Evolutionary conservation across 2,113 vertebrate species (phyloP), one percentile per base, ranked within the genome.

Genomic region (Heloderma charlesbogerti): DNA sequence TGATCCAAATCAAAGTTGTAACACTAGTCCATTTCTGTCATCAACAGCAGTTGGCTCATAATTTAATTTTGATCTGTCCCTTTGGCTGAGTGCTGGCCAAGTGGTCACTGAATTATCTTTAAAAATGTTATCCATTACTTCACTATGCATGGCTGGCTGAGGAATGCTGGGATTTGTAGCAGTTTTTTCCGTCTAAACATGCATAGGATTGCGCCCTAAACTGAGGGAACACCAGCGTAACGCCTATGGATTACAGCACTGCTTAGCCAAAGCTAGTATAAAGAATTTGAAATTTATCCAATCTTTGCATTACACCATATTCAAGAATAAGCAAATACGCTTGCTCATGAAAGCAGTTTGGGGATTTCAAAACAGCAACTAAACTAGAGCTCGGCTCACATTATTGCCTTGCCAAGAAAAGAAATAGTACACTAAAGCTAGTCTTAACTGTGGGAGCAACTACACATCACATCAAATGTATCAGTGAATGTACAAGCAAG

Each of bases 371-470:
- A 85, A 34, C 31, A 20, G 86, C 84, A 95, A 90, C 77, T 92
- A 40, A 72, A 37, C 80, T 87, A 94, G 88, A 93, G 88, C 81
- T 84, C 91, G 94, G 51, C 81, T 93, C 89, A 89, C 92, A 77
- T 92, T 94, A 86, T 91, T 89, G 80, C 54, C 87, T 89, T 88
- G 87, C 86, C 20, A 43, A 25, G 45, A 51, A 5, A 37, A 43
- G 3, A n/a, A 89, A 95, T 31, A 93, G 91, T 77, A 63, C 82
- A 94, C 72, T 13, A 16, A 89, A 92, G 90, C 87, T 71, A 92
- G 57, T 86, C 87, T 88, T 87, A 40, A 89, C 82, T 84, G 27
- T 88, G 27, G 29, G 6, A 78, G 27, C 16, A 88, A 69, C 22
- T 40, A 54, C 25, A 69, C 29, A 67, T 90, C 84, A 48, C 40